Base-by-base conservation (phyloP, 2,797 vertebrate genomes). In the Eurystomus glaucurus region DNA sequence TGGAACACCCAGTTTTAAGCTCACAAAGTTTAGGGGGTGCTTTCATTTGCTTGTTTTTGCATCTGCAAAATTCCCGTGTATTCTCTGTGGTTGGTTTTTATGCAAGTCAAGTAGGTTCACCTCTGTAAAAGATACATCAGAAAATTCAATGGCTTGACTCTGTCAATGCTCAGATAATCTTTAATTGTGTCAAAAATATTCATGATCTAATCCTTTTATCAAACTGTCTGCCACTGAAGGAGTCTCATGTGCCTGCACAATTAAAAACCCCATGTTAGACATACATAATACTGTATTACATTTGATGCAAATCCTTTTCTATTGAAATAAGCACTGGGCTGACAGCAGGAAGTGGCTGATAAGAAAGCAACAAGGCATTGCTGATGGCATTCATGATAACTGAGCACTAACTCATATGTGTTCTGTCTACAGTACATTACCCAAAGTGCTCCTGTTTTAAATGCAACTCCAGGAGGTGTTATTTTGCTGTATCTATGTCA, bases 241-340 rank as follows among this genome's bases (percentile, higher is more conserved):
- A 98, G 98, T 98, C 96, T 98, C 97, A 92, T 97, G 97, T 97
- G 98, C 98, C 97, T 97, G 97, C 97, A 99, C 98, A 99, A 99
- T 99, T 99, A 99, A 98, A 97, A 98, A 68, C 94, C 68, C 29
- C 85, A 94, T 84, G 96, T 97, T 98, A 98, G 97, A 97, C 96
- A 96, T 95, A 97, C 96, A 96, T 98, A 98, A 98, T 94, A 97
- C 97, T 97, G 96, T 97, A 97, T 95, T 97, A 97, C 97, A 98
- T 98, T 98, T 98, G 98, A 98, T 98, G 98, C 97, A 99, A 99
- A 99, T 99, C 98, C 98, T 97, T 98, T 97, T 97, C 98, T 98
- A 98, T 92, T 98, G 97, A 99, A 98, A 98, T 97, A 97, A 98
- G 97, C 95, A 92, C 97, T 97, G 96, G 97, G 97, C 97, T 98